phyloP scores from a whole-genome alignment of 2,797 vertebrate species.

The Poecile montanus region DNA sequence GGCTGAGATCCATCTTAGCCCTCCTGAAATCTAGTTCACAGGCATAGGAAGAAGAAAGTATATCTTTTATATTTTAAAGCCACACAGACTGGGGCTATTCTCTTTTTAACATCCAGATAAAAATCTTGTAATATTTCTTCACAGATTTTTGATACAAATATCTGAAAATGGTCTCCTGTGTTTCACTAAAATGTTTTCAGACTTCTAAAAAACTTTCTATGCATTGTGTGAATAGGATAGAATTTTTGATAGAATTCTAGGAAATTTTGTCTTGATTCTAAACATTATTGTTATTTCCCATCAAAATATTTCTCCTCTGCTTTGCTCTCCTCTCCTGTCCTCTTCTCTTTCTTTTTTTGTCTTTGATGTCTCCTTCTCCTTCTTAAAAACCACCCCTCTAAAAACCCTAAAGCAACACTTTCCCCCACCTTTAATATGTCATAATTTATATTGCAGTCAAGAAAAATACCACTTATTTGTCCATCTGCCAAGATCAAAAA shows the following conservation, averaged over 20 bases:
- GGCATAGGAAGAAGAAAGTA: background rate
- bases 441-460: conserved; percentile 12
- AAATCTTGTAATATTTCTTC: background rate
- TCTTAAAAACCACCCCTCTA: background rate
- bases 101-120: background rate
- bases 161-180: background rate
- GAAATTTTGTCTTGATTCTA: background rate
- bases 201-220: background rate
- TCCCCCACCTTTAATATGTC: background rate
- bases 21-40: background rate
- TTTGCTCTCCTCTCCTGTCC: background rate
- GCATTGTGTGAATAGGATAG: background rate
- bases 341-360: background rate
- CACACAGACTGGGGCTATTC: background rate
- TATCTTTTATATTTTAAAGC: conserved; percentile 21
- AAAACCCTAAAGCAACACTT: background rate
- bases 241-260: background rate
- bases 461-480: background rate
- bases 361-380: background rate
- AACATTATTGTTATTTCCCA: background rate
- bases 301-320: background rate
- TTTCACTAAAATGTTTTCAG: background rate
- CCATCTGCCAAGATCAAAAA: conserved; percentile 4
- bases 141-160: background rate
- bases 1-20: background rate